Conservation (phyloP, 1,140 invertebrate genomes). For the Panagrolaimus sp. region DNA sequence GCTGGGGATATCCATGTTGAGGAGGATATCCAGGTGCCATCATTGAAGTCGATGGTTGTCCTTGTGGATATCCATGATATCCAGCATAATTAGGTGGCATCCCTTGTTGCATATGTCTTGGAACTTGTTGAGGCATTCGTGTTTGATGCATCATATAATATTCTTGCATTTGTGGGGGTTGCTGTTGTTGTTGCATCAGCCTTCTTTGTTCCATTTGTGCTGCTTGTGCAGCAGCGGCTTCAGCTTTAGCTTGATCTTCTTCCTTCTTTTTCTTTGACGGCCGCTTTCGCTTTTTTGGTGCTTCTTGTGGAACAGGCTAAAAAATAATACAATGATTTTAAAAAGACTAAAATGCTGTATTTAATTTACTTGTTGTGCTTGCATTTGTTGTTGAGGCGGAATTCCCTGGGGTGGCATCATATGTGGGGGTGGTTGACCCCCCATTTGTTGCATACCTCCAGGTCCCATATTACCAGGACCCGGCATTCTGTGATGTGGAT, state of each 20-base stretch:
- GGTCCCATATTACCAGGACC: slow-evolving; percentile 1
- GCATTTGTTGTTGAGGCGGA: not conserved
- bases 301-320: not conserved
- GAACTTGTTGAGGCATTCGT: not conserved
- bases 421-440: not conserved
- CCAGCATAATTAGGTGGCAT: not conserved
- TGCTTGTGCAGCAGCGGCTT: not conserved
- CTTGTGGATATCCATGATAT: slow-evolving; percentile 4
- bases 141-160: slow-evolving; percentile 2
- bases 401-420: slow-evolving; percentile 4
- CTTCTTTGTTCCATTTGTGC: not conserved
- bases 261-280: not conserved
- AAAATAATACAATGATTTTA: too few relatives aligned
- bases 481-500: not conserved
- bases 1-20: too few relatives aligned
- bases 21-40: too few relatives aligned
- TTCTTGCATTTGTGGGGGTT: not conserved
- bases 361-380: not conserved
- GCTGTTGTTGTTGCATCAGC: not conserved
- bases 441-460: too few relatives aligned
- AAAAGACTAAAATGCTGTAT: too few relatives aligned
- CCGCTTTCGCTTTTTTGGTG: slow-evolving; percentile 1
- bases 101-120: not conserved
- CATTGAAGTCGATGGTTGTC: not conserved
- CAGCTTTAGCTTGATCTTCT: not conserved